Evolutionary conservation across 2,888 invertebrate genomes (phyloP).

Genomic region (Rotaria socialis): DNA sequence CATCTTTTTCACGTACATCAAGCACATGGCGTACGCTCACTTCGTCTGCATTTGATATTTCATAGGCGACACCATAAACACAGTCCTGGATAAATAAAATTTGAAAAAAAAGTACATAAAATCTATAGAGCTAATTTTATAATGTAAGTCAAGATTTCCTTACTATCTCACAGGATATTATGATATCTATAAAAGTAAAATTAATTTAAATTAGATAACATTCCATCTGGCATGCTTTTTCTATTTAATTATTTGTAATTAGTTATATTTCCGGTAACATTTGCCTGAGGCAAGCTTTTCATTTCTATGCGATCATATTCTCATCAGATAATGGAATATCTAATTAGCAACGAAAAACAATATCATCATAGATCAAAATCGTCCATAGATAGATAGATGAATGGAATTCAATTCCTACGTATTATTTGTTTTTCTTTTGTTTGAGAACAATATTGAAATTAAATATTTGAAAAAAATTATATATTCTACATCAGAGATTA

Average conservation of each 20-base stretch:
- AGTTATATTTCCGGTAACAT: not conserved
- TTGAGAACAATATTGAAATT: no score
- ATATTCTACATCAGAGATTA: no score
- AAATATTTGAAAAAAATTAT: no score
- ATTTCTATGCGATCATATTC: not conserved
- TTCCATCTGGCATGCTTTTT: not conserved
- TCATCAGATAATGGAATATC: not conserved
- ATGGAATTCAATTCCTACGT: no score
- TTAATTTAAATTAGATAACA: no score
- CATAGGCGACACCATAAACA: constrained; percentile 88
- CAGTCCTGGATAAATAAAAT: constrained; percentile 61
- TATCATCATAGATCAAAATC: no score
- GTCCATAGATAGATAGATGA: no score
- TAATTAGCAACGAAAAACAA: not conserved
- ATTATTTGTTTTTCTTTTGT: no score
- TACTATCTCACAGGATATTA: no score
- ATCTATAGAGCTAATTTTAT: no score
- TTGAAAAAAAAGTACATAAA: constrained; percentile 37
- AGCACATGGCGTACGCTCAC: constrained; percentile 72
- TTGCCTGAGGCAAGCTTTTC: not conserved
- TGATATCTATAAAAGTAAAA: no score
- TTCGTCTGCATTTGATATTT: constrained; percentile 70
- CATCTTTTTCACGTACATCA: constrained; percentile 85
- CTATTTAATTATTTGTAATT: not conserved
- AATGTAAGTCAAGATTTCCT: no score